Conservation (phyloP, 1,140 invertebrate species). For the Drosophila erecta region DNA sequence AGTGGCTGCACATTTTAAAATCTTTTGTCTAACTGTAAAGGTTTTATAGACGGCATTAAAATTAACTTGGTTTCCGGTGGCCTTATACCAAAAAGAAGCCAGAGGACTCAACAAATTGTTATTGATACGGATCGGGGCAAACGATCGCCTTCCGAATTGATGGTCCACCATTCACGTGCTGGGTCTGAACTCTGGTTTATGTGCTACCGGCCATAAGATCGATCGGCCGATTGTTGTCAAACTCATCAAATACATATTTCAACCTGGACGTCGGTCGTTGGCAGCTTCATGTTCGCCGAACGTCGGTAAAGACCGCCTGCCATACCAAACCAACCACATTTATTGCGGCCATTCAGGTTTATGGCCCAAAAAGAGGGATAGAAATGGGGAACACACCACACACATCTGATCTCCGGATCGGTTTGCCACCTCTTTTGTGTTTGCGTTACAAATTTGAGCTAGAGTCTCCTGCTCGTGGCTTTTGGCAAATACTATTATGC, state of each 20-base stretch:
- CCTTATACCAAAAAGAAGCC: slow-evolving; percentile 11
- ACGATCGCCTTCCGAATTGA: slow-evolving; percentile 75
- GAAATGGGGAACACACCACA: neutral
- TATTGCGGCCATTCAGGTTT: slow-evolving; percentile 55
- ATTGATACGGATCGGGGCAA: slow-evolving; percentile 68
- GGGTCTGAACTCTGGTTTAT: slow-evolving; percentile 53
- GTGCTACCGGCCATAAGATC: slow-evolving; percentile 61
- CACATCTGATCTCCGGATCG: slow-evolving; percentile 25
- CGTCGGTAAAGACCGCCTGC: slow-evolving; percentile 60
- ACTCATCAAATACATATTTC: slow-evolving; percentile 78
- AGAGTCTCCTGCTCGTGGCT: slow-evolving; percentile 11
- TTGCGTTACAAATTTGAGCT: slow-evolving; percentile 44
- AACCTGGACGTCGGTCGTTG: slow-evolving; percentile 40
- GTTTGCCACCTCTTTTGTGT: slow-evolving; percentile 32
- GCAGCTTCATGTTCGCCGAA: slow-evolving; percentile 64
- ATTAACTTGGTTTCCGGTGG: slow-evolving; percentile 57
- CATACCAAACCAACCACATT: slow-evolving; percentile 41
- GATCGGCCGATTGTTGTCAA: slow-evolving; percentile 77
- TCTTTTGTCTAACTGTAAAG: slow-evolving; percentile 44
- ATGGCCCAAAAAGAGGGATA: slow-evolving; percentile 17
- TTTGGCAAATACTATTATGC: slow-evolving; percentile 71
- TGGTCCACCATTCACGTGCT: slow-evolving; percentile 53
- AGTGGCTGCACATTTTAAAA: slow-evolving; percentile 16
- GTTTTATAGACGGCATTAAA: slow-evolving; percentile 43
- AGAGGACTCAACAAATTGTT: slow-evolving; percentile 68